Base-by-base conservation (phyloP, 1,140 invertebrate species). In the Pogonomyrmex barbatus region DNA sequence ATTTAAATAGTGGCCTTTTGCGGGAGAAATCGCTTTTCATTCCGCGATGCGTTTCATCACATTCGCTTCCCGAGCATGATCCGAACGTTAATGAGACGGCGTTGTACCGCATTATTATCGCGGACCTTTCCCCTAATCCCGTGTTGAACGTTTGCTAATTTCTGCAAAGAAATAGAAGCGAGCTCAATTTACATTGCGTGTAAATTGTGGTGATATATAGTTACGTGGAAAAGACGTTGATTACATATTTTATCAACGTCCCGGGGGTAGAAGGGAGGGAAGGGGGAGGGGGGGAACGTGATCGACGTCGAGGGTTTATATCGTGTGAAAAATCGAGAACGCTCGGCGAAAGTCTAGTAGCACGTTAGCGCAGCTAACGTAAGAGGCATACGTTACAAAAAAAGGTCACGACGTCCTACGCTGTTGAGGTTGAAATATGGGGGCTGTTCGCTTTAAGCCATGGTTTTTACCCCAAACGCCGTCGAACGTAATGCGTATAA, bases 1-100 rank as follows among this genome's bases (percentile, higher is more conserved):
- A 39, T 83, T 75, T 60, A 75, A 83, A 75, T 62, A 17, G 39
- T 60, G 24, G 47, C 42, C 68, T 36, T 58, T 75, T 45, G 54
- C 17, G 30, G 14, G 39, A n/a, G 33, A 47, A 36, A 33, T 6
- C 5, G n/a, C 30, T 73, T 62, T 83, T 62, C 52, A 62, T 75
- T 75, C 68, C 12, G 36, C 5, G 42, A 42, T 24, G 30, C 68
- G 33, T 30, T 5, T 60, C 4, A 17, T 24, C 4, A 39, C 54
- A 60, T 83, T 75, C 47, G 42, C 42, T 75, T 4, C 10, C 42
- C 24, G 30, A 39, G 54, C 68, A 83, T 42, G 54, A 2, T 4
- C 30, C 4, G 71, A 30, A 71, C 67, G 68, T 83, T 62, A 75
- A 75, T 60, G 79, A 83, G 30, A 4, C 54, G 30, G 67, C 10